Base-by-base conservation (phyloP, 2,797 vertebrate species). In the Dryobates pubescens region DNA sequence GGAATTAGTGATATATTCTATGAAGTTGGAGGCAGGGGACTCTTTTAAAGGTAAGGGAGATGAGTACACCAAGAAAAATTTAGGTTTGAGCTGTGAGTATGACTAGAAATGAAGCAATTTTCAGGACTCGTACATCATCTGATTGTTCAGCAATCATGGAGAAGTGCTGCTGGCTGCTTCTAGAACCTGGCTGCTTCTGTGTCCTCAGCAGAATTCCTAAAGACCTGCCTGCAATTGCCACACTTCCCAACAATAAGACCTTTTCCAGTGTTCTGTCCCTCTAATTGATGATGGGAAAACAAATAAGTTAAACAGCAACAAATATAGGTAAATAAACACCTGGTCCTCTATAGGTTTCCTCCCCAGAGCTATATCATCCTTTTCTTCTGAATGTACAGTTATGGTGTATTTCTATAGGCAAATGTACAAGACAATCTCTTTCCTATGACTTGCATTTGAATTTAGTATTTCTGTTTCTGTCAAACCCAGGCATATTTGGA, bases 331-430 rank as follows among this genome's bases (percentile, higher is more conserved):
- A 51, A 24, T 23, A 24, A 24, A 51, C 49, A 24, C 12, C 7
- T 24, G 13, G 65, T 61, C 26, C 7, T 53, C 16, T 34, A 14
- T 63, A 38, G 5, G 1, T 71, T 26, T 45, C 47, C 17, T 59
- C 9, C 51, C n/a, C 16, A 27, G 0, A 29, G 32, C 64, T 69
- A 0, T 26, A 4, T 61, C 9, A 61, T 23, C 13, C 16, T 68
- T 83, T 86, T 34, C 17, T 58, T 38, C 29, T 72, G 19, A 30
- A 6, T 15, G 5, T 17, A 6, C 1, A 63, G 6, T 58, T 54
- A 18, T 1, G 9, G 4, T 36, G 3, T 70, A 9, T 86, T 88
- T 78, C 63, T 29, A 2, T 7, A 41, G 49, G 12, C 51, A 49
- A 43, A 8, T 14, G 3, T 76, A 15, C 8, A 71, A 56, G 54